These are phyloP conservation scores for Gymnobelideus leadbeateri DNA, from an alignment of 2,113 vertebrate species.

Conservation along the genomic window DNA sequence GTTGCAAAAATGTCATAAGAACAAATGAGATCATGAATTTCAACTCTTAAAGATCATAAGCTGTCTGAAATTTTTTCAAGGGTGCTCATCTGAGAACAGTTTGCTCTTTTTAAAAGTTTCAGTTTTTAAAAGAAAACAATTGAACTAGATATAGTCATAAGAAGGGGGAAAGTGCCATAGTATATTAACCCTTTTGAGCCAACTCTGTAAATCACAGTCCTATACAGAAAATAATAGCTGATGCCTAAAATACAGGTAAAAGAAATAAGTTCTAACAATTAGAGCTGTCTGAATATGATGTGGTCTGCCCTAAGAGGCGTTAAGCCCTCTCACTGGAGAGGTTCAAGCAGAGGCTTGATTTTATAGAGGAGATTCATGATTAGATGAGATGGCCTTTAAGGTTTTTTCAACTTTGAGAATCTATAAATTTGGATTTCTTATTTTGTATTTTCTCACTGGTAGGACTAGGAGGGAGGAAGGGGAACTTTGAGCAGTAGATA, in stretches of 20 bases:
- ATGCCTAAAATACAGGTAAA: neutral
- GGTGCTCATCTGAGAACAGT: neutral
- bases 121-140: conserved; percentile 18
- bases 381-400: neutral
- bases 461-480: neutral
- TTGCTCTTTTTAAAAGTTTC: neutral
- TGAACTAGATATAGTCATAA: neutral
- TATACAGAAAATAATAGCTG: neutral
- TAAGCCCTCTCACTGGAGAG: neutral
- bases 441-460: neutral
- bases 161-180: neutral
- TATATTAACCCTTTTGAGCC: neutral
- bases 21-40: neutral
- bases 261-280: neutral
- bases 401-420: neutral
- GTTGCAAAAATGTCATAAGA: conserved; percentile 14
- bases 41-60: neutral
- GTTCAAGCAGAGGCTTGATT: neutral
- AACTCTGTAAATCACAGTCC: neutral
- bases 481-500: neutral
- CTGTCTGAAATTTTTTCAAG: neutral
- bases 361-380: neutral
- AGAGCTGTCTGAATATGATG: neutral
- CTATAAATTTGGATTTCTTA: neutral
- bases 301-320: neutral